Conservation (phyloP, 2,888 invertebrate species). For the Metacarcinus magister region DNA sequence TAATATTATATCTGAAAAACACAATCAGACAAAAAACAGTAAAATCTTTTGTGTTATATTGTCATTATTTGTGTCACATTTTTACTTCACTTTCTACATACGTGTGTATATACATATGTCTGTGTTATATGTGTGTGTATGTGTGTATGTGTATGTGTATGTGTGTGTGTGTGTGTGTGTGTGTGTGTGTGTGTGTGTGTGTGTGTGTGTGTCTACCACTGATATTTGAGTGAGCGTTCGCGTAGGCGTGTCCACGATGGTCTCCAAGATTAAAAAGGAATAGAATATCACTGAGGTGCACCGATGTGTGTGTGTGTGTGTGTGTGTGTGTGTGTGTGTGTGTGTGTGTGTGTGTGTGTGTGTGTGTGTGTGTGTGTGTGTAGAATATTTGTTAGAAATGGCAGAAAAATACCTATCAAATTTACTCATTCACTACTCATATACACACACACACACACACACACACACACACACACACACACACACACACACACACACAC, state of each 20-base stretch:
- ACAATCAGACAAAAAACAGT: not conserved
- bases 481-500: slow-evolving; percentile 54
- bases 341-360: not conserved
- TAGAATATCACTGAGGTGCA: slow-evolving; percentile 4
- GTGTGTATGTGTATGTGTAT: too few species aligned
- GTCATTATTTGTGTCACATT: too few species aligned
- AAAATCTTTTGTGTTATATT: not conserved
- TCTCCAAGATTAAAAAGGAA: not conserved
- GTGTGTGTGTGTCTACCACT: not conserved
- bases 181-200: slow-evolving; percentile 38
- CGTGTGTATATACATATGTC: too few species aligned
- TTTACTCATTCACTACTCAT: not conserved
- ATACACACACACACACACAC: slow-evolving; percentile 56
- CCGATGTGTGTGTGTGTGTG: slow-evolving; percentile 40
- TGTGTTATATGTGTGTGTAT: too few species aligned
- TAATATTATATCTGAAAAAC: not conserved
- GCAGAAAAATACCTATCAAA: not conserved
- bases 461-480: slow-evolving; percentile 43
- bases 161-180: not conserved
- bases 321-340: slow-evolving; percentile 26
- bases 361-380: not conserved
- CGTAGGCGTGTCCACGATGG: not conserved
- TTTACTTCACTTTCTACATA: too few species aligned
- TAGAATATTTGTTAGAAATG: not conserved
- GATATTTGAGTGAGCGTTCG: not conserved